Evolutionary conservation across 2,113 vertebrate species (phyloP).

Genomic region (Cathartes aura): DNA sequence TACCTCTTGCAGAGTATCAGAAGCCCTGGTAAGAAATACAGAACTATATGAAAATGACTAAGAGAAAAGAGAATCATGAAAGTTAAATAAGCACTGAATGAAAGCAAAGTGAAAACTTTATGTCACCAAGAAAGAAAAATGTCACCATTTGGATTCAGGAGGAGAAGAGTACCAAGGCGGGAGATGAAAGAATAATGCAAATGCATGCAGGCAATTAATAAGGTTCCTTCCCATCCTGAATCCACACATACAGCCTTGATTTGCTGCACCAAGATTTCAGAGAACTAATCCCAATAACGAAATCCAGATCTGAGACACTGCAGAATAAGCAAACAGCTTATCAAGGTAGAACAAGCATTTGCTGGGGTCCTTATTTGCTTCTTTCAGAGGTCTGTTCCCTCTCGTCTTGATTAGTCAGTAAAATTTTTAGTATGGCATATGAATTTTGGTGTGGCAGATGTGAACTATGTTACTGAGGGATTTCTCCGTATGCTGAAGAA

Average conservation of each 20-base stretch:
- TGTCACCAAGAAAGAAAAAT: neutral
- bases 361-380: neutral
- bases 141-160: neutral
- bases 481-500: neutral
- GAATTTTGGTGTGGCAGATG: conserved; percentile 2
- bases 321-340: neutral
- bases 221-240: neutral
- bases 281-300: neutral
- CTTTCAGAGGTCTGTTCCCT: neutral
- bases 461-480: neutral
- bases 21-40: neutral
- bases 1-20: neutral
- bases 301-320: conserved; percentile 10
- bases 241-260: neutral
- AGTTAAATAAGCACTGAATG: neutral
- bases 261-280: neutral
- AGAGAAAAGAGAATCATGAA: neutral
- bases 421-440: neutral
- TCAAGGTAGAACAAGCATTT: neutral
- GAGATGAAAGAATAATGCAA: conserved; percentile 43
- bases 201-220: neutral
- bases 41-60: neutral
- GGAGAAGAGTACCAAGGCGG: neutral
- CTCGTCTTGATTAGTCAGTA: neutral
- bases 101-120: neutral